Evolutionary conservation across 2,888 invertebrate genomes (phyloP), one percentile per base, ranked within the genome.

Genomic region (Rhagium mordax): DNA sequence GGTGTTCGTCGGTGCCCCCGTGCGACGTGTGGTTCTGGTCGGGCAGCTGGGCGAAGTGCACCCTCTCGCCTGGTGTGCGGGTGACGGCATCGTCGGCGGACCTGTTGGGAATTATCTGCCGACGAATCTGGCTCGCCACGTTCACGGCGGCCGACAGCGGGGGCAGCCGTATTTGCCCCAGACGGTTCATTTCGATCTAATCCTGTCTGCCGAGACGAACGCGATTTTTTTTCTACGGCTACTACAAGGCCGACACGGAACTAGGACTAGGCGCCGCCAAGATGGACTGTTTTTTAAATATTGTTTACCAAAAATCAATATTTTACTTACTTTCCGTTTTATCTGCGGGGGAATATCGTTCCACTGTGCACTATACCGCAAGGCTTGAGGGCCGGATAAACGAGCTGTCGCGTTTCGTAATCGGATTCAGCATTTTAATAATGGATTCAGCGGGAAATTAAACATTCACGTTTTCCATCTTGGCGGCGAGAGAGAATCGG

Each of bases 41-140:
- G 8, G 80, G 79, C 24, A 82, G 47, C 72, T 83, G 83, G 29
- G 83, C 83, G 53, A 84, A 83, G 74, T 82, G 83, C 41, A 81
- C 83, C 57, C 82, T 74, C 71, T 83, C 82, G 3, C 75, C 80
- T 33, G 76, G 78, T 5, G 69, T 69, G 18, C 68, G 69, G 15
- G 18, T 51, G 8, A 53, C 49, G 10, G 65, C 73, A 16, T 62
- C 64, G 16, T 60, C 48, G 8, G 61, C 48, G 8, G 61, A 60
- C 67, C 60, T 84, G 51, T 93, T 93, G 64, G 96, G 95, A 84
- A 95, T 91, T 83, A 93, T 91, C 85, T 95, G 94, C 81, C 94
- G 91, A 60, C 95, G 91, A 18, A 95, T 94, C 88, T 95, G 95
- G 91, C 94, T 93, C 21, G 95, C 94, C 78, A 95, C 95, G 85